Evolutionary conservation across 2,113 vertebrate species (phyloP).

Genomic region (Brachyhypopomus occidentalis): DNA sequence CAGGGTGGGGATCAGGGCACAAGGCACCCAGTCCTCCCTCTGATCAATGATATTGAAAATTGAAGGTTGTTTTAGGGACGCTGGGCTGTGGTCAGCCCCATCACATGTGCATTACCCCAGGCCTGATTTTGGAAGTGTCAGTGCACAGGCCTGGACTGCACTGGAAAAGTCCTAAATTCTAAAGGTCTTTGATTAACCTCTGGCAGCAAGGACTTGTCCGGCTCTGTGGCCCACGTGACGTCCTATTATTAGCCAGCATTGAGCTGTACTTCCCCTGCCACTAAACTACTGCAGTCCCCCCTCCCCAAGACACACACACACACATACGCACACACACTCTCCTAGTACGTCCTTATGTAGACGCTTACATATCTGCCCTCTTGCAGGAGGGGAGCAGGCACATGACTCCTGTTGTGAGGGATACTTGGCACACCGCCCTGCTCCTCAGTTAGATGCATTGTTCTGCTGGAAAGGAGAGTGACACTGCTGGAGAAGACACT

Average conservation of each 20-base stretch:
- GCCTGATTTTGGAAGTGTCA: conserved; percentile 43
- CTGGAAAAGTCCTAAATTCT: conserved; percentile 50
- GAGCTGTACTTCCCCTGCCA: conserved; percentile 61
- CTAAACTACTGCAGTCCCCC: conserved; percentile 33
- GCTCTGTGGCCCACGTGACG: conserved; percentile 76
- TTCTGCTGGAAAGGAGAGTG: conserved; percentile 73
- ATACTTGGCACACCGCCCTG: conserved; percentile 78
- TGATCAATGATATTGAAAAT: conserved; percentile 56
- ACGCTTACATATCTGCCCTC: conserved; percentile 71
- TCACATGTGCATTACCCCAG: conserved; percentile 76
- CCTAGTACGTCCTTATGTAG: conserved; percentile 43
- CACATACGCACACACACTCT: conserved; percentile 59
- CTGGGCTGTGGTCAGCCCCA: conserved; percentile 73
- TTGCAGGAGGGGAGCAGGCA: conserved; percentile 74
- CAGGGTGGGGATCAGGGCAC: conserved; percentile 29
- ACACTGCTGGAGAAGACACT: conserved; percentile 74
- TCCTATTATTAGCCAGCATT: conserved; percentile 79
- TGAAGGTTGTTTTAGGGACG: conserved; percentile 82
- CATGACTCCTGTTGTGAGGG: conserved; percentile 81
- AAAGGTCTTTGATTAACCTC: conserved; percentile 62
- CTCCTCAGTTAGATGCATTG: conserved; percentile 77
- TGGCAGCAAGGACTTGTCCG: conserved; percentile 77
- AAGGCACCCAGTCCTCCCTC: conserved; percentile 44
- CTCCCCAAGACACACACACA: conserved; percentile 29
- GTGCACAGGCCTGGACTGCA: conserved; percentile 10